A percentile compares a stretch with the other conserved stretches of the same genome.
phyloP scores from a whole-genome alignment of 2,113 vertebrate genomes.

The Apeltes quadracus region DNA sequence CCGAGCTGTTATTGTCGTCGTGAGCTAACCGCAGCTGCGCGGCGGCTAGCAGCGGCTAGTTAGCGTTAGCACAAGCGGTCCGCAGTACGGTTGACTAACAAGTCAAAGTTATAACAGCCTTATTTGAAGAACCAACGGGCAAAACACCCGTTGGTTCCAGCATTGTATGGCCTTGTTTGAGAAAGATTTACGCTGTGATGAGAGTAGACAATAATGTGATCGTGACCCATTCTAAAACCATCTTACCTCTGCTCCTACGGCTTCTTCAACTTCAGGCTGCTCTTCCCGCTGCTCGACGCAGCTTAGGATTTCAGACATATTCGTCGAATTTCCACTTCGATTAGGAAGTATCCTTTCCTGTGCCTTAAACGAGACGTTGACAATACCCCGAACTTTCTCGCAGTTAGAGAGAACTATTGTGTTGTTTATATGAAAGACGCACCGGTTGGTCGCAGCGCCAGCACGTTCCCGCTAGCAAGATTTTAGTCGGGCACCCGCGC shows the following conservation, averaged over 20 bases:
- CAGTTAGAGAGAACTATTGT: not conserved
- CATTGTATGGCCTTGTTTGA: not conserved
- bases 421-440: slow-evolving; percentile 67
- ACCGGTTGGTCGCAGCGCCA: slow-evolving; percentile 34
- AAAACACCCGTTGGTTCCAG: not conserved
- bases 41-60: slow-evolving; percentile 23
- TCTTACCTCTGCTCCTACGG: slow-evolving; percentile 79
- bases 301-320: slow-evolving; percentile 76
- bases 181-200: not conserved
- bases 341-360: not conserved
- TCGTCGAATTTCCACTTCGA: slow-evolving; percentile 21
- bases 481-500: slow-evolving; percentile 47
- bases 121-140: not conserved
- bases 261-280: slow-evolving; percentile 69
- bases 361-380: not conserved
- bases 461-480: slow-evolving; percentile 61
- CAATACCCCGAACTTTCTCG: slow-evolving; percentile 24
- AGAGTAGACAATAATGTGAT: slow-evolving; percentile 14
- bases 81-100: not conserved
- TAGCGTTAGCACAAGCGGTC: slow-evolving; percentile 18
- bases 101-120: not conserved
- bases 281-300: slow-evolving; percentile 79
- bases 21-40: slow-evolving; percentile 43
- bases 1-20: slow-evolving; percentile 13
- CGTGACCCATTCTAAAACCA: slow-evolving; percentile 1